These are phyloP conservation scores for Synergus umbraculus DNA, from an alignment of 2,888 invertebrate genomes.

Conservation along the genomic window DNA sequence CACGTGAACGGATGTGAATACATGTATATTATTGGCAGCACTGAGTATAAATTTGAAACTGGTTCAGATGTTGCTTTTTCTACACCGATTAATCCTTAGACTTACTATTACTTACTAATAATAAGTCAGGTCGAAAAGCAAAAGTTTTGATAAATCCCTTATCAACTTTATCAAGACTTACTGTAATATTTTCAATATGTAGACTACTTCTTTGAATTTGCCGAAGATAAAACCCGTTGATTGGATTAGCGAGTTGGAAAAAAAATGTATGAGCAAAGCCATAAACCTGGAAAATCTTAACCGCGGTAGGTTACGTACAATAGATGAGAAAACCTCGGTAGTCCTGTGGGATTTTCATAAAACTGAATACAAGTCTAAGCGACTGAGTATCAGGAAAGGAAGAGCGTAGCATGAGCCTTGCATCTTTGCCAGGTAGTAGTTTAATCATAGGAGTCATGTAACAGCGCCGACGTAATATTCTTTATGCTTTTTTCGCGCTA, in stretches of 20 bases:
- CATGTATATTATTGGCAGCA: too few species aligned
- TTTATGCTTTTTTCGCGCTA: background rate
- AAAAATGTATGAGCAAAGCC: background rate
- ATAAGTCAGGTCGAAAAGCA: too few species aligned
- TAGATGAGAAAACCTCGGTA: background rate
- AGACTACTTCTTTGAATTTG: too few species aligned
- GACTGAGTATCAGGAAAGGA: background rate
- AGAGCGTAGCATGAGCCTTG: background rate
- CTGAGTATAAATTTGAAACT: too few species aligned
- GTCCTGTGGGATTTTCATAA: background rate
- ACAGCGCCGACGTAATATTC: background rate
- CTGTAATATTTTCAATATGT: too few species aligned
- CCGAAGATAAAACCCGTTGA: conserved; percentile 16
- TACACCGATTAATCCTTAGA: too few species aligned
- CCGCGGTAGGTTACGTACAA: conserved; percentile 36
- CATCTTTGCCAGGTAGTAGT: background rate
- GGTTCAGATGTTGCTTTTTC: too few species aligned
- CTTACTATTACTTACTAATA: too few species aligned
- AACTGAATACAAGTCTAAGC: background rate
- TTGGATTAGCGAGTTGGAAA: background rate
- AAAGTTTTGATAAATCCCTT: too few species aligned
- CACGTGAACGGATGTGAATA: too few species aligned
- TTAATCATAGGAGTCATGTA: conserved; percentile 5
- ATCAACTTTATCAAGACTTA: too few species aligned
- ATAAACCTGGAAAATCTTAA: background rate